These are phyloP conservation scores for Agriopis aurantiaria DNA, from an alignment of 2,888 invertebrate species.

Conservation along the genomic window DNA sequence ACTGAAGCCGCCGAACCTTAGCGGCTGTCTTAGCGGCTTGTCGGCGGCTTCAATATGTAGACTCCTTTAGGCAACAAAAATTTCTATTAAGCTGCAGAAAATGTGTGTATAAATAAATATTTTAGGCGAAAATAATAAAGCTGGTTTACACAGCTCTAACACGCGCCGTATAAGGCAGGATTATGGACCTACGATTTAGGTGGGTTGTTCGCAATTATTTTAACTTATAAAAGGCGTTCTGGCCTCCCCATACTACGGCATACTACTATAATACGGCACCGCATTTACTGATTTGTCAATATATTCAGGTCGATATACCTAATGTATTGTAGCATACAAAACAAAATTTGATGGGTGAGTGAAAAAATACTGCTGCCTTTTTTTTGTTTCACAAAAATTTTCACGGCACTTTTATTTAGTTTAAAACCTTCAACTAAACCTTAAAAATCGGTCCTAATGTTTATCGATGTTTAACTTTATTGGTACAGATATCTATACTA, in stretches of 20 bases:
- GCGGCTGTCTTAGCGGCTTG: too few species aligned
- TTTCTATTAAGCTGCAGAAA: not conserved
- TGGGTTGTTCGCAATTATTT: conserved; percentile 22
- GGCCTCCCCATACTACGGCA: not conserved
- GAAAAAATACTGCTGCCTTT: too few species aligned
- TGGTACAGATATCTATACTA: too few species aligned
- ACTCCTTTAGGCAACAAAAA: not conserved
- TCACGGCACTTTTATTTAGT: too few species aligned
- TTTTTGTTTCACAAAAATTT: too few species aligned
- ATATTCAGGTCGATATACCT: not conserved
- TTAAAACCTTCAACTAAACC: too few species aligned
- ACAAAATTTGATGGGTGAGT: too few species aligned
- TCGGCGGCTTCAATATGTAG: too few species aligned
- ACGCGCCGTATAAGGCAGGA: conserved; percentile 11
- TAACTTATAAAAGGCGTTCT: conserved; percentile 22
- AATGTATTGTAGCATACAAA: not conserved
- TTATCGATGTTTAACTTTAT: too few species aligned
- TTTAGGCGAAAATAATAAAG: conserved; percentile 11
- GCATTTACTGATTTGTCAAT: not conserved
- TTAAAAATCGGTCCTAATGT: too few species aligned
- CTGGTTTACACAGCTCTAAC: conserved; percentile 13
- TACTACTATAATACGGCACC: not conserved
- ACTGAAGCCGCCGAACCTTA: too few species aligned
- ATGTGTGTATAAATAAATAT: not conserved
- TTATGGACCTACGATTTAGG: conserved; percentile 49